Evolutionary conservation across 2,797 vertebrate genomes (phyloP), one percentile per base, ranked within the genome.

Genomic region (Oryzias dopingdopingensis): DNA sequence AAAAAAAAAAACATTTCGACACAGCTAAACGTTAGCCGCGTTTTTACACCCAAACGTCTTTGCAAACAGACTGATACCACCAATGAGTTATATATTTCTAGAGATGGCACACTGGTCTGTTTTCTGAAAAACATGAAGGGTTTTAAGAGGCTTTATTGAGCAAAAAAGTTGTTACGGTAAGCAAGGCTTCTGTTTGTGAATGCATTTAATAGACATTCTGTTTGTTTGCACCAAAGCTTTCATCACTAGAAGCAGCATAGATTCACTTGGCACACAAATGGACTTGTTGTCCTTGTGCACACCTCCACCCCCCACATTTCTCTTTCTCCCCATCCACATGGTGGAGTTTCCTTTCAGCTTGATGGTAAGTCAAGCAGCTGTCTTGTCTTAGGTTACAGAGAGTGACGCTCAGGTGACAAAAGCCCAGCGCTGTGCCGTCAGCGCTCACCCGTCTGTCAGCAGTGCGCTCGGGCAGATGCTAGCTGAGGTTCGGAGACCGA

Each of bases 401-500:
- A 80, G 53, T 79, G 83, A 79, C 50, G 72, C 81, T 79, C 80
- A 87, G 87, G 84, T 89, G 86, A 89, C 87, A 86, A 81, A 80
- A 80, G 82, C 82, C 49, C 60, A 59, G 14, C 23, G 51, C 62
- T 63, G 70, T 65, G 59, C 71, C 24, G 22, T 77, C 72, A 79
- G 71, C 74, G 61, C 67, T 76, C 65, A 58, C 53, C 62, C 63
- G 66, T 64, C 63, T 76, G 65, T 85, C 66, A 52, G 42, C 63
- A 18, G 66, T 5, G 55, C 13, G 52, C 63, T 12, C 56, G 61
- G 43, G 74, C 84, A 89, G 84, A 85, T 89, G 86, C 70, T 71
- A 53, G 62, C 65, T 72, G 67, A 59, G 57, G 61, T 70, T 15
- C 61, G 14, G 59, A 24, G 6, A 29, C 65, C 61, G 50, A 57